Evolutionary conservation across 2,888 invertebrate species (phyloP).

Genomic region (Synanthedon vespiformis): DNA sequence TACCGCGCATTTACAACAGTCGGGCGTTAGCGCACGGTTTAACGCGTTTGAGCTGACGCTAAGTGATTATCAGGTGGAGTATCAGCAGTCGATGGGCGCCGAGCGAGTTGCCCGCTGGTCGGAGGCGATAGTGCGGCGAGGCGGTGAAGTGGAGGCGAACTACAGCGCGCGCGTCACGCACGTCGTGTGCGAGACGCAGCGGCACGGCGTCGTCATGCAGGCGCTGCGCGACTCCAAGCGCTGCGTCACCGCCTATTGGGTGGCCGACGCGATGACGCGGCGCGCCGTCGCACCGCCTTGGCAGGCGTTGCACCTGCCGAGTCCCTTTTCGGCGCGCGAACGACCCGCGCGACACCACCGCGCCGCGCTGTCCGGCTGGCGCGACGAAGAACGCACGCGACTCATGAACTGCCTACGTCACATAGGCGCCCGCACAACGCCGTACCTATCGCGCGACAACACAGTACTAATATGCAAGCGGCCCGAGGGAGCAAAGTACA

Average conservation of each 20-base stretch:
- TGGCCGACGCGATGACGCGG: conserved; percentile 89
- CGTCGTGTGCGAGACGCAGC: conserved; percentile 90
- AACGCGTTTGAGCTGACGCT: too few relatives aligned
- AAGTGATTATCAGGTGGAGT: conserved; percentile 68
- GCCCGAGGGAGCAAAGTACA: conserved; percentile 88
- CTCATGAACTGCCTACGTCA: conserved; percentile 87
- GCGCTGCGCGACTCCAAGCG: conserved; percentile 76
- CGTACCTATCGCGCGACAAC: conserved; percentile 83
- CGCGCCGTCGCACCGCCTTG: conserved; percentile 92
- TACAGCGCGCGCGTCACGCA: conserved; percentile 92
- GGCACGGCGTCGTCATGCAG: conserved; percentile 92
- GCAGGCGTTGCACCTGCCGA: conserved; percentile 93
- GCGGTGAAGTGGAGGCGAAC: conserved; percentile 88
- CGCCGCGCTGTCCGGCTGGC: conserved; percentile 89
- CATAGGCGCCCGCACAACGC: conserved; percentile 84
- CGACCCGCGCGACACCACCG: conserved; percentile 82
- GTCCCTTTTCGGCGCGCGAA: conserved; percentile 75
- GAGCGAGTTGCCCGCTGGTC: conserved; percentile 75
- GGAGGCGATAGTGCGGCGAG: conserved; percentile 81
- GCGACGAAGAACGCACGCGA: conserved; percentile 84
- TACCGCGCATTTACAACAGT: too few relatives aligned
- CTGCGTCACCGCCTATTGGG: conserved; percentile 88
- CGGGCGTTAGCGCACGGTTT: too few relatives aligned
- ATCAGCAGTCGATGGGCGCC: conserved; percentile 75
- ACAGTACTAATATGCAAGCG: conserved; percentile 83